phyloP scores from a whole-genome alignment of 2,113 vertebrate genomes.

The Megaleporinus macrocephalus region DNA sequence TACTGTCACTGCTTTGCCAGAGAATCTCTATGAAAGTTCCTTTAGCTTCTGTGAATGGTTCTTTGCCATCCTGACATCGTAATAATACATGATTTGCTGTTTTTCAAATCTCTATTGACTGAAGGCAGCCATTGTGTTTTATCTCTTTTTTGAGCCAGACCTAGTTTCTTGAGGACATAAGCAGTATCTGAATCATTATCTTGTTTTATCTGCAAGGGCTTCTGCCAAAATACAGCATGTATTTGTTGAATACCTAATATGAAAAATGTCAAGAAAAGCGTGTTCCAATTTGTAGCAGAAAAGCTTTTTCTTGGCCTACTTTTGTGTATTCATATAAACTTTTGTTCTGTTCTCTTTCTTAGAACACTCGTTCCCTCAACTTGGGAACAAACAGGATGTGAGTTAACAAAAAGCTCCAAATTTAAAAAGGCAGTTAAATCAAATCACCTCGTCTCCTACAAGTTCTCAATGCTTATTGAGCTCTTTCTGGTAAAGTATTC shows the following conservation, averaged over 20 bases:
- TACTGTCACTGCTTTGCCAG: too few species aligned
- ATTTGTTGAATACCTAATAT: not conserved
- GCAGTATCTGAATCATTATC: not conserved
- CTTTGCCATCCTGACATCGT: not conserved
- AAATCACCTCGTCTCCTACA: not conserved
- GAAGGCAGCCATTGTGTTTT: not conserved
- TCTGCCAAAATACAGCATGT: not conserved
- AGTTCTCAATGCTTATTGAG: not conserved
- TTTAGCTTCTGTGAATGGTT: not conserved
- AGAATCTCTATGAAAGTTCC: not conserved
- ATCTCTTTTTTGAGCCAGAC: not conserved
- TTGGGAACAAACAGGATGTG: not conserved
- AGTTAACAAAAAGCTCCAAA: not conserved
- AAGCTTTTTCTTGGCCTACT: not conserved
- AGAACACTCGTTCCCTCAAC: not conserved
- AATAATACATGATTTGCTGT: not conserved
- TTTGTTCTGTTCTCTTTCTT: not conserved
- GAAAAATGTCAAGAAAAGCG: not conserved
- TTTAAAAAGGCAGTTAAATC: not conserved
- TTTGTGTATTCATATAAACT: not conserved
- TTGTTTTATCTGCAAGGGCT: not conserved
- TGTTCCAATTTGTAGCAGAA: not conserved
- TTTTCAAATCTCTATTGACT: not conserved
- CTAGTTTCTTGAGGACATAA: not conserved
- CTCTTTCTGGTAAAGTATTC: conserved; percentile 23